Evolutionary conservation across 2,797 vertebrate species (phyloP).

Genomic region (Fistularia commersonii): DNA sequence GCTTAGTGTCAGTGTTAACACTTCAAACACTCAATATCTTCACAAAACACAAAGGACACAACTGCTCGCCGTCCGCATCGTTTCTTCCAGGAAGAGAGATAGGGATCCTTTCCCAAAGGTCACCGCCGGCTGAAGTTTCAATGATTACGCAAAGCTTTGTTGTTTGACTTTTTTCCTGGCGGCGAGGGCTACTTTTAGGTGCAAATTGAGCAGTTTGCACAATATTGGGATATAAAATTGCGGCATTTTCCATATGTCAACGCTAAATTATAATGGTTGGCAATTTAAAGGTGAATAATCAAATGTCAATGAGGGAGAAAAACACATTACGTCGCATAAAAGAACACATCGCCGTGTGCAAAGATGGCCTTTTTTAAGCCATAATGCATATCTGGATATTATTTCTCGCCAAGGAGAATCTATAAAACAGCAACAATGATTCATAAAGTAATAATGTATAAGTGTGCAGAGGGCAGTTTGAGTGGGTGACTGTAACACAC

Average conservation of each 20-base stretch:
- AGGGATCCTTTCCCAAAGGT: constrained; percentile 80
- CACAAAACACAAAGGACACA: constrained; percentile 81
- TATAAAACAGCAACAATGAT: constrained; percentile 29
- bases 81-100: constrained; percentile 76
- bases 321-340: constrained; percentile 16
- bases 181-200: constrained; percentile 64
- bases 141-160: constrained; percentile 78
- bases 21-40: constrained; percentile 85
- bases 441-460: constrained; percentile 34
- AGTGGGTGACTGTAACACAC: constrained; percentile 44
- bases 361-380: constrained; percentile 10
- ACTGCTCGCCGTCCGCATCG: constrained; percentile 76
- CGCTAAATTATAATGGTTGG: constrained; percentile 32
- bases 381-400: constrained; percentile 13
- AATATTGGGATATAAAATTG: constrained; percentile 45
- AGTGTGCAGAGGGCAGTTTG: constrained; percentile 33
- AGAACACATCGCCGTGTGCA: constrained; percentile 4
- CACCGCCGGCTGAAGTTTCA: constrained; percentile 75
- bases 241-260: constrained; percentile 62
- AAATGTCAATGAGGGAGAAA: constrained; percentile 37
- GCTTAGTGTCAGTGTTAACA: constrained; percentile 82
- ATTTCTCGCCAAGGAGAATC: constrained; percentile 15
- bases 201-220: constrained; percentile 61
- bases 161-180: constrained; percentile 72
- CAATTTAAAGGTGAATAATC: constrained; percentile 24